Percentiles rank a stretch among this genome's conserved stretches.
Evolutionary conservation across 2,797 vertebrate genomes (phyloP).

Genomic region (Poecilia wingei): DNA sequence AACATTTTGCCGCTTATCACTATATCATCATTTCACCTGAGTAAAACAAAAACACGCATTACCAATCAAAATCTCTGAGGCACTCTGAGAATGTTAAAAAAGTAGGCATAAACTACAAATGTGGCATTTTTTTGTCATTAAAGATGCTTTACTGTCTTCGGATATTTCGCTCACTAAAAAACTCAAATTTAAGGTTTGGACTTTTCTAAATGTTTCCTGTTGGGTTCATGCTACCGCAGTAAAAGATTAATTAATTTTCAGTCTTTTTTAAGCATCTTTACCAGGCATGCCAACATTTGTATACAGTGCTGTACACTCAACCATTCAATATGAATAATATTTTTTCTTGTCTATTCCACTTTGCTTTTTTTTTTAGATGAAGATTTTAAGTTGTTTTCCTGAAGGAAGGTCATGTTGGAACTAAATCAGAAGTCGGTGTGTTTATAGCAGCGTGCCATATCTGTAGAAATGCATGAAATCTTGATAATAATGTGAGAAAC

Average conservation of each 20-base stretch:
- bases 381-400: slow-evolving; percentile 14
- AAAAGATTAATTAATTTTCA: neutral
- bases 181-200: neutral
- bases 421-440: slow-evolving; percentile 18
- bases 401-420: slow-evolving; percentile 15
- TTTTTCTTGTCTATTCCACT: neutral
- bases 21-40: neutral
- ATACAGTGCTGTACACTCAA: neutral
- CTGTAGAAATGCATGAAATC: slow-evolving; percentile 54
- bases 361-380: neutral
- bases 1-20: neutral
- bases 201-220: neutral
- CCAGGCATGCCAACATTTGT: neutral
- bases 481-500: slow-evolving; percentile 40
- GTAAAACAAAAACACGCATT: neutral
- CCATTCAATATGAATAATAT: slow-evolving; percentile 1
- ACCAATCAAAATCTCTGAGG: neutral
- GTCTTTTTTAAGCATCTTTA: neutral
- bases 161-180: neutral
- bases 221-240: neutral
- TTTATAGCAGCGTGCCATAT: slow-evolving; percentile 57
- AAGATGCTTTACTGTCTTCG: neutral
- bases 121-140: neutral
- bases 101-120: neutral
- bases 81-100: neutral